Percentiles rank a stretch among this genome's conserved stretches.
phyloP scores from a whole-genome alignment of 2,797 vertebrate genomes.

The Merluccius polli region DNA sequence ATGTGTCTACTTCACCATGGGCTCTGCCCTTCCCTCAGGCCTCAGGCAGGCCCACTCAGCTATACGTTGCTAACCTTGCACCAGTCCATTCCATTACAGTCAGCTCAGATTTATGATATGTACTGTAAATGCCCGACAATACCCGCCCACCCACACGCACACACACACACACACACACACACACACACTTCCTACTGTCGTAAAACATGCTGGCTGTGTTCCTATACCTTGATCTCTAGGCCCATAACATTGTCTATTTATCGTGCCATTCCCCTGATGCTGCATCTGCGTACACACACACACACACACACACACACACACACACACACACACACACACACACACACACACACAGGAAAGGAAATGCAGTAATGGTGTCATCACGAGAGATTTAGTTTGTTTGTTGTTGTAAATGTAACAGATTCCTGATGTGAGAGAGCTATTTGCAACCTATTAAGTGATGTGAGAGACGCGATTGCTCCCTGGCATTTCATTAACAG shows the following conservation, averaged over 20 bases:
- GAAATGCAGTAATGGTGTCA: background rate
- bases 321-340: background rate
- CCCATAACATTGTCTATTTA: background rate
- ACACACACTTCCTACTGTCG: background rate
- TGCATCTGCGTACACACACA: background rate
- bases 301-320: no score
- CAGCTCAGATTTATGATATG: background rate
- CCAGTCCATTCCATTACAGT: slow-evolving; percentile 7
- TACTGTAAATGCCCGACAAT: background rate
- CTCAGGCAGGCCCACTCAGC: background rate
- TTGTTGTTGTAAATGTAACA: background rate
- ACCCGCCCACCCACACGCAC: background rate
- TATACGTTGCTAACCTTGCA: background rate
- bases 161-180: background rate
- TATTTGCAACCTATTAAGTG: background rate
- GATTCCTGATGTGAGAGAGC: background rate
- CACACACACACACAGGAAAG: background rate
- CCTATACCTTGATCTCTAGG: background rate
- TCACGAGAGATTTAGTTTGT: background rate
- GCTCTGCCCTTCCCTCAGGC: slow-evolving; percentile 5
- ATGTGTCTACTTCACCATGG: background rate
- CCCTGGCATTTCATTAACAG: background rate
- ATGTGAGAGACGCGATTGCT: background rate
- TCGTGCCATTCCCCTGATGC: background rate
- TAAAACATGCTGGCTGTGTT: background rate